Evolutionary conservation across 2,113 vertebrate species (phyloP).

Genomic region (Ranitomeya imitator): DNA sequence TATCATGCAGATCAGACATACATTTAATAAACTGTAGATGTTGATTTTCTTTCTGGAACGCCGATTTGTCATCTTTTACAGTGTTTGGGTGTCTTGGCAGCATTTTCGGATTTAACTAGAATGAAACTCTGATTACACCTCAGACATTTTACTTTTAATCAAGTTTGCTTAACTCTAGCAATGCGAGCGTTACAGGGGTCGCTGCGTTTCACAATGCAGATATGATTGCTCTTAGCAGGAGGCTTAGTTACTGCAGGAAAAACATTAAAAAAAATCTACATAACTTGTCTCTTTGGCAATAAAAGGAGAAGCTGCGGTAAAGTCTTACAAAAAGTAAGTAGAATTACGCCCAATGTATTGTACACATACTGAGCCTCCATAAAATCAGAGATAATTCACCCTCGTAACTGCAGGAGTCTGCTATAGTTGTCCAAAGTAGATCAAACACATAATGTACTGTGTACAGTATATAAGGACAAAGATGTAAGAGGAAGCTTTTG

Average conservation of each 20-base stretch:
- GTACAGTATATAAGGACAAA: no score
- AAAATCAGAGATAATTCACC: not conserved
- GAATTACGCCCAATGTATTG: not conserved
- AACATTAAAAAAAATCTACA: slow-evolving; percentile 20
- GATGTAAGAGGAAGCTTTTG: no score
- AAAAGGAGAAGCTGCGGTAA: not conserved
- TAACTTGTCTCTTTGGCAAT: slow-evolving; percentile 9
- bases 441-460: not conserved
- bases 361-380: not conserved
- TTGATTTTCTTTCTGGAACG: not conserved
- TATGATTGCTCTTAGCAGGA: slow-evolving; percentile 57
- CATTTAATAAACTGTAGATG: not conserved
- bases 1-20: not conserved
- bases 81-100: not conserved
- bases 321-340: not conserved
- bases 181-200: slow-evolving; percentile 44
- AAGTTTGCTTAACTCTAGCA: slow-evolving; percentile 49
- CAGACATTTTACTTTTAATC: slow-evolving; percentile 53
- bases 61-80: not conserved
- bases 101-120: not conserved
- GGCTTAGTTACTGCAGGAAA: slow-evolving; percentile 37
- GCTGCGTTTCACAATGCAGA: slow-evolving; percentile 40
- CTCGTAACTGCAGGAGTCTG: not conserved
- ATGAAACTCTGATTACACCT: slow-evolving; percentile 39
- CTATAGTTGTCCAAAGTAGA: not conserved